phyloP scores from a whole-genome alignment of 2,888 invertebrate species.

The Luffia ferchaultella region DNA sequence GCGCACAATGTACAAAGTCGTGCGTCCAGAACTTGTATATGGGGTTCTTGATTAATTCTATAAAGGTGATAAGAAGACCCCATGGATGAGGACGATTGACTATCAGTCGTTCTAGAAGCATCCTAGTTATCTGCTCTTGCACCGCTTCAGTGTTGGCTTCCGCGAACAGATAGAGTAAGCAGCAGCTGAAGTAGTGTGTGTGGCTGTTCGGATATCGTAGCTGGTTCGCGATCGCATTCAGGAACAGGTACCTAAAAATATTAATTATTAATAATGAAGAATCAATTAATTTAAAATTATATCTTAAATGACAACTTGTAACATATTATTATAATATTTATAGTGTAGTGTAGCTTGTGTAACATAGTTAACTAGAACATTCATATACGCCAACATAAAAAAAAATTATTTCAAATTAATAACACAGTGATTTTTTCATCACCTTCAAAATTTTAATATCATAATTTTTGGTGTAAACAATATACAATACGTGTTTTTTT shows the following conservation, averaged over 20 bases:
- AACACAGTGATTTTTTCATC: too few species aligned
- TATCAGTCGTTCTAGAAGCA: slow-evolving; percentile 94
- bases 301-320: too few species aligned
- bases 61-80: slow-evolving; percentile 98
- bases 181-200: slow-evolving; percentile 99
- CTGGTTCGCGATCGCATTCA: slow-evolving; percentile 99
- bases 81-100: slow-evolving; percentile 99
- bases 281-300: too few species aligned
- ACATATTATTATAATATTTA: too few species aligned
- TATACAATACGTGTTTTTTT: too few species aligned
- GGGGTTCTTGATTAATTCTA: slow-evolving; percentile 98
- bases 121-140: slow-evolving; percentile 97
- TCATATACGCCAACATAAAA: too few species aligned
- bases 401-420: too few species aligned
- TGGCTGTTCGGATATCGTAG: slow-evolving; percentile 99
- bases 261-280: too few species aligned
- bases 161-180: slow-evolving; percentile 94
- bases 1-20: slow-evolving; percentile 99
- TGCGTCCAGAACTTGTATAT: slow-evolving; percentile 99
- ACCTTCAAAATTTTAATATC: too few species aligned
- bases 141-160: slow-evolving; percentile 98
- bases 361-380: too few species aligned
- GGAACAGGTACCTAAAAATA: slow-evolving; percentile 83
- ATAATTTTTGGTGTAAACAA: too few species aligned
- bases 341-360: too few species aligned